phyloP scores from a whole-genome alignment of 37 sponge, comb jelly and placozoan genomes.

The Amphimedon queenslandica region DNA sequence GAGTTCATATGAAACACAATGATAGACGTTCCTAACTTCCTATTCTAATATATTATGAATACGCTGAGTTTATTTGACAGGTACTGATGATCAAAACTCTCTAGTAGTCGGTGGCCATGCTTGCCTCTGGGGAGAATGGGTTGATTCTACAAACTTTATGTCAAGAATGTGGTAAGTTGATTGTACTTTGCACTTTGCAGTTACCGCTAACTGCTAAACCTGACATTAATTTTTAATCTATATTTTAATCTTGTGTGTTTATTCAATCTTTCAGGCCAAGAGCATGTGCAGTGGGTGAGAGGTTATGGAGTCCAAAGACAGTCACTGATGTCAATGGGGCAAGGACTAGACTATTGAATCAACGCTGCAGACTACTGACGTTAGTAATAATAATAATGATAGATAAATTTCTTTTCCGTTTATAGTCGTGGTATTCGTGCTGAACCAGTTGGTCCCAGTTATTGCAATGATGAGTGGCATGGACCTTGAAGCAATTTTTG shows the following conservation, averaged over 20 bases:
- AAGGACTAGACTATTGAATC: slow-evolving; percentile 53
- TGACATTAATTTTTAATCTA: too few species aligned
- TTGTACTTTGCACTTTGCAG: too few species aligned
- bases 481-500: background rate
- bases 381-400: background rate
- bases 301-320: slow-evolving; percentile 78
- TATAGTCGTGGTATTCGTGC: slow-evolving; percentile 48
- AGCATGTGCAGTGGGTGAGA: slow-evolving; percentile 83
- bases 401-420: too few species aligned
- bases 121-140: slow-evolving; percentile 89
- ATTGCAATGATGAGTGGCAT: slow-evolving; percentile 42
- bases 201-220: too few species aligned
- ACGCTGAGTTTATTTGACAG: slow-evolving; percentile 11
- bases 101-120: slow-evolving; percentile 91
- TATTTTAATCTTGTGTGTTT: background rate
- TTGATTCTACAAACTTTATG: slow-evolving; percentile 87
- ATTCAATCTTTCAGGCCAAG: slow-evolving; percentile 56
- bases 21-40: too few species aligned
- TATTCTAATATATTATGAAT: background rate
- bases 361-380: slow-evolving; percentile 78
- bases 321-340: slow-evolving; percentile 53
- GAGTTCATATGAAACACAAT: too few species aligned
- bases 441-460: slow-evolving; percentile 56
- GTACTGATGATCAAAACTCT: slow-evolving; percentile 62
- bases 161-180: slow-evolving; percentile 67